Evolutionary conservation across 2,113 vertebrate species (phyloP).

Genomic region (Anguilla japonica): DNA sequence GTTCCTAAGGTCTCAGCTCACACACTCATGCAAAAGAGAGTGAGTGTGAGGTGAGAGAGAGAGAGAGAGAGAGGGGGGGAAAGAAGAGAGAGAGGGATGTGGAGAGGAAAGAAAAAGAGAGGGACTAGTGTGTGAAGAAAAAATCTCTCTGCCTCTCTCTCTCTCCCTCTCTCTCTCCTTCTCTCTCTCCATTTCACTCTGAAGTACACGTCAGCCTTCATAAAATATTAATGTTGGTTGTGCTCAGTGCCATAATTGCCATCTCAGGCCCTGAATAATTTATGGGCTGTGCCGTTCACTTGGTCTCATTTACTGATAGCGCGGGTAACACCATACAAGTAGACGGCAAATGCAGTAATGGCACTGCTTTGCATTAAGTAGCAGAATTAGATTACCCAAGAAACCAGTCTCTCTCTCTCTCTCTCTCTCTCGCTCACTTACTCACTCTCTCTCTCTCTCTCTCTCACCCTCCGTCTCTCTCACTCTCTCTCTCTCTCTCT

Average conservation of each 20-base stretch:
- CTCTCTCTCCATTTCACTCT: constrained; percentile 48
- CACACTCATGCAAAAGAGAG: constrained; percentile 1
- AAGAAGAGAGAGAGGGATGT: not conserved
- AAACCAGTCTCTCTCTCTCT: constrained; percentile 9
- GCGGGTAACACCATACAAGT: constrained; percentile 75
- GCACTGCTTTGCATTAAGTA: constrained; percentile 50
- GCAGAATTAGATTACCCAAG: constrained; percentile 48
- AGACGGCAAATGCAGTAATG: constrained; percentile 49
- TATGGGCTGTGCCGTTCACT: constrained; percentile 87
- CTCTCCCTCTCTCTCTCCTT: constrained; percentile 35
- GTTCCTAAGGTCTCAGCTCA: not conserved
- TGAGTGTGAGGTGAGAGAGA: no score
- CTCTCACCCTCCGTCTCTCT: not conserved
- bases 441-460: not conserved
- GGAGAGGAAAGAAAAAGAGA: not conserved
- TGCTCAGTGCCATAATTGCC: constrained; percentile 95
- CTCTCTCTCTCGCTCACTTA: not conserved
- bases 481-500: not conserved
- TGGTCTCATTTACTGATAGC: constrained; percentile 91
- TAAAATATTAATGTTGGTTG: constrained; percentile 78
- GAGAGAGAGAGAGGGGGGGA: constrained; percentile 15
- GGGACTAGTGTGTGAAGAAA: constrained; percentile 9
- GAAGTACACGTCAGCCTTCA: constrained; percentile 52
- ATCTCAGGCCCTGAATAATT: constrained; percentile 95
- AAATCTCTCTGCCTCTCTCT: constrained; percentile 37